Percentiles rank a stretch among this genome's conserved stretches.
Conservation (phyloP, 2,797 vertebrate species). For the Bufotes viridis region DNA sequence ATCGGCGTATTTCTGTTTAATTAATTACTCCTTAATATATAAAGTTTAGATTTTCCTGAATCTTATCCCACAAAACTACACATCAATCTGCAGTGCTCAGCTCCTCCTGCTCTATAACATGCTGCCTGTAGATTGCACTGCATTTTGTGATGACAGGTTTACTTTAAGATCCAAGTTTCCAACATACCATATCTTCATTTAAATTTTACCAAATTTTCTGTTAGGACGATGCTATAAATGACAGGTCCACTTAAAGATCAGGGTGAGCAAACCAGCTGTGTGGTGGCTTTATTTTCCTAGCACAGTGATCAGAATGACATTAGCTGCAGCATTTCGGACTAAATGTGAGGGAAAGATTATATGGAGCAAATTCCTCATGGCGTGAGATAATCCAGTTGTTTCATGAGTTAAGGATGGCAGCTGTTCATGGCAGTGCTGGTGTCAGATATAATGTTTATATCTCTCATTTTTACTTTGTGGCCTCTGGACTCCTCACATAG, state of each 20-base stretch:
- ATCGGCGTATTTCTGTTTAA: too few species aligned
- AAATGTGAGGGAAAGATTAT: constrained; percentile 33
- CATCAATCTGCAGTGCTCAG: too few species aligned
- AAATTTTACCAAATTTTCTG: too few species aligned
- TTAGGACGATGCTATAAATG: not conserved
- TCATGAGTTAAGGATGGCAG: constrained; percentile 57
- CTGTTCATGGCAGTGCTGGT: constrained; percentile 57
- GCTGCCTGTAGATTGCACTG: too few species aligned
- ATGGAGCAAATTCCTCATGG: constrained; percentile 56
- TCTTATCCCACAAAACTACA: too few species aligned
- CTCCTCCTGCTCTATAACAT: too few species aligned
- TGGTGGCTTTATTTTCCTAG: constrained; percentile 36
- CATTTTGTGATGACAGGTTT: too few species aligned
- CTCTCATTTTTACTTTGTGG: constrained; percentile 59
- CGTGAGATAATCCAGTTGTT: constrained; percentile 56
- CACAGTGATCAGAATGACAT: constrained; percentile 52
- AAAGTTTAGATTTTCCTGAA: too few species aligned
- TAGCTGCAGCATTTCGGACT: constrained; percentile 46
- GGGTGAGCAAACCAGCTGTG: constrained; percentile 25
- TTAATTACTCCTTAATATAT: too few species aligned
- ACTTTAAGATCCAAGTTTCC: too few species aligned
- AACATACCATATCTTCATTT: too few species aligned
- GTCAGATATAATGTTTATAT: constrained; percentile 63
- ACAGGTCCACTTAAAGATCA: not conserved
- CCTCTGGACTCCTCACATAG: constrained; percentile 46